These are phyloP conservation scores for Semicossyphus pulcher DNA, from an alignment of 2,113 vertebrate genomes.

Conservation along the genomic window DNA sequence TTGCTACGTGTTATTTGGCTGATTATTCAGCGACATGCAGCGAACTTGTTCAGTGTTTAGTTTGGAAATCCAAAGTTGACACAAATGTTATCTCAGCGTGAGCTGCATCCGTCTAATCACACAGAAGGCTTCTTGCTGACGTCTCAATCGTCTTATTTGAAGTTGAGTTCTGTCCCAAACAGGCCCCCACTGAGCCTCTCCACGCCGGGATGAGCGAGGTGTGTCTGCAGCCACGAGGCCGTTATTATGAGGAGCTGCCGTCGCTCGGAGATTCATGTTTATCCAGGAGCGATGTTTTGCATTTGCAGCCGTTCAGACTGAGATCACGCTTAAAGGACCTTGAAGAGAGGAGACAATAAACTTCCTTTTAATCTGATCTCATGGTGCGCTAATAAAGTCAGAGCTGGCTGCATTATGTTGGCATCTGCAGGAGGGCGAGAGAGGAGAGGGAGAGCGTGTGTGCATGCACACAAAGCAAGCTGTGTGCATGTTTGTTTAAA, in stretches of 20 bases:
- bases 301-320: neutral
- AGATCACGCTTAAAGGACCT: constrained; percentile 17
- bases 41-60: too few relatives aligned
- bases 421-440: constrained; percentile 11
- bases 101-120: neutral
- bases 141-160: neutral
- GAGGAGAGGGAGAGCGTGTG: neutral
- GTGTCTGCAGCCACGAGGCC: neutral
- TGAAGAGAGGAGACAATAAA: constrained; percentile 21
- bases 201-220: neutral
- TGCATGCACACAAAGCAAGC: neutral
- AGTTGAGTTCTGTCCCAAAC: neutral
- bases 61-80: too few relatives aligned
- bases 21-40: too few relatives aligned
- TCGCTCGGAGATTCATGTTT: neutral
- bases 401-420: constrained; percentile 32
- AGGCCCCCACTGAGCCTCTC: neutral
- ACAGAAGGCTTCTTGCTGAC: neutral
- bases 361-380: constrained; percentile 45
- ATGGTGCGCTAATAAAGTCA: constrained; percentile 25
- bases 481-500: neutral
- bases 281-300: neutral
- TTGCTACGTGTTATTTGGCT: too few relatives aligned
- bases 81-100: too few relatives aligned
- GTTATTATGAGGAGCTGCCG: neutral